Evolutionary conservation across 23 tunicate species (phyloP).

Genomic region (Trididemnum clinides): DNA sequence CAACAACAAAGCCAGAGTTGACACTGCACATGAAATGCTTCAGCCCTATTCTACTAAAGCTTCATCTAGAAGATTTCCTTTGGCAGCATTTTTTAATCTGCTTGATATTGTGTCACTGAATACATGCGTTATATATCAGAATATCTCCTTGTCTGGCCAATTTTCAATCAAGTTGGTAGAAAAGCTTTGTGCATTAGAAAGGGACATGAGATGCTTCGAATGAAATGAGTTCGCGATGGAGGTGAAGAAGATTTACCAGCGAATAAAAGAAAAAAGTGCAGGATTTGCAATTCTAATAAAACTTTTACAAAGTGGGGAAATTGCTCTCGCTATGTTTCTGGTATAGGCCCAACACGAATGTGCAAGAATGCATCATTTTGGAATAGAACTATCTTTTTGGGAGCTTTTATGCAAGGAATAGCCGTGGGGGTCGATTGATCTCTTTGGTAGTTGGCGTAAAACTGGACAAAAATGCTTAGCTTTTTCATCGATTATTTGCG

Average conservation of each 20-base stretch:
- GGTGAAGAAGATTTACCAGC: conserved; percentile 32
- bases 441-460: conserved; percentile 1
- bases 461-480: background rate
- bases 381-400: too few species aligned
- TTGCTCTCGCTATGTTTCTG: conserved; percentile 32
- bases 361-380: too few species aligned
- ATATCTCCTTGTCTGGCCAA: conserved; percentile 41
- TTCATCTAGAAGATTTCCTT: conserved; percentile 29
- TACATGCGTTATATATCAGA: background rate
- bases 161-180: conserved; percentile 31
- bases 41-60: conserved; percentile 23
- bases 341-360: background rate
- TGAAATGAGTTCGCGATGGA: conserved; percentile 27
- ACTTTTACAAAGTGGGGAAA: conserved; percentile 23
- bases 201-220: conserved; percentile 21
- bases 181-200: conserved; percentile 2
- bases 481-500: background rate
- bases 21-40: conserved; percentile 38
- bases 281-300: conserved; percentile 16
- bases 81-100: conserved; percentile 32
- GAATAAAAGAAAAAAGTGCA: conserved; percentile 20
- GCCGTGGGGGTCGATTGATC: background rate
- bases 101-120: conserved; percentile 31
- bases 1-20: conserved; percentile 38
- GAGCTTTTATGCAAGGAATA: background rate